Evolutionary conservation across 2,113 vertebrate genomes (phyloP).

Genomic region (Cochlearius cochlearius): DNA sequence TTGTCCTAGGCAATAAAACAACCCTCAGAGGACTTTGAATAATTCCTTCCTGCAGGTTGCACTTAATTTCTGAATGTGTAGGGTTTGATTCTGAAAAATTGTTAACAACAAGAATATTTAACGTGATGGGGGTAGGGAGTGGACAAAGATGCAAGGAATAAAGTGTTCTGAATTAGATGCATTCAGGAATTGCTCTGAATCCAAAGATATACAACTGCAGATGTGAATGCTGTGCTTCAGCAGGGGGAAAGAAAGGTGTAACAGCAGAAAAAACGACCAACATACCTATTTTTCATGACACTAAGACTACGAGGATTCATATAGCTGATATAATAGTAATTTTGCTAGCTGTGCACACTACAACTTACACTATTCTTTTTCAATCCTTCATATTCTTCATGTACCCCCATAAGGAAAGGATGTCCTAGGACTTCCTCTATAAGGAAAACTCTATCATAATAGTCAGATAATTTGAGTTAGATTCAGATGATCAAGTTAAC

Average conservation of each 20-base stretch:
- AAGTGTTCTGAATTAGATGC: background rate
- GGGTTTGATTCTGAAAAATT: conserved; percentile 16
- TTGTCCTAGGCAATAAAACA: background rate
- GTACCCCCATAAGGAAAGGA: background rate
- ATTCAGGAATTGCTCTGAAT: background rate
- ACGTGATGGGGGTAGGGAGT: background rate
- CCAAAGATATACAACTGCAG: background rate
- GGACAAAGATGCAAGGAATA: background rate
- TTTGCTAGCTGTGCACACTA: background rate
- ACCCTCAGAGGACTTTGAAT: background rate
- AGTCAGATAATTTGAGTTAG: background rate
- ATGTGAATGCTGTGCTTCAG: background rate
- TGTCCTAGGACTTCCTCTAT: background rate
- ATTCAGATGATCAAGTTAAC: background rate
- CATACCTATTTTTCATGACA: background rate
- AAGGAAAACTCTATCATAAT: background rate
- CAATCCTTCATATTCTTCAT: background rate
- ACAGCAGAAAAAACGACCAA: background rate
- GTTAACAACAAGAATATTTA: background rate
- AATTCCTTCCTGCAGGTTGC: background rate
- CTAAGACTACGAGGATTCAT: background rate
- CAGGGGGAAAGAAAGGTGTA: background rate
- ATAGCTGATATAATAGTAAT: background rate
- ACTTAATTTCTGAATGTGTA: background rate
- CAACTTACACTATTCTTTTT: background rate